Evolutionary conservation across 2,888 invertebrate species (phyloP), one percentile per base, ranked within the genome.

Genomic region (Drosophila demipolita): DNA sequence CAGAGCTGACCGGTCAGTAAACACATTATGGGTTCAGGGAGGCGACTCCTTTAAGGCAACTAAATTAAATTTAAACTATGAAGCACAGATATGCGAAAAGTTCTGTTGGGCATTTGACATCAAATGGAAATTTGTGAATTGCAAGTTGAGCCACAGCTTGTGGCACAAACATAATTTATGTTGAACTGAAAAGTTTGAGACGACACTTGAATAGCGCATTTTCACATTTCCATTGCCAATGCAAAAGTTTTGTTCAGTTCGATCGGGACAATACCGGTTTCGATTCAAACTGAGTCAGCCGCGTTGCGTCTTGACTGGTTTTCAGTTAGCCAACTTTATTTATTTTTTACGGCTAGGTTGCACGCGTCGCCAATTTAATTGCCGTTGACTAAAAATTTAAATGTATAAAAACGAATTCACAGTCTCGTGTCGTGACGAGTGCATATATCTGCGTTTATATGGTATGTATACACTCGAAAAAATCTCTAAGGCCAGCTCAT

Each of bases 351-450:
- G 74, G 83, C 71, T 87, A 84, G 88, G 71, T 64, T 85, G 80
- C 90, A 87, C 80, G 90, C 88, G 80, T 89, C 71, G 80, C 67
- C 87, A 79, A 70, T 70, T 85, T 89, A 85, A 85, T 85, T 85
- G 86, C 88, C 75, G 69, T 63, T 71, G 82, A 82, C 89, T 89
- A 75, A 79, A 86, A 81, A 85, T 82, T 62, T 66, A 77, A 86
- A 86, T 81, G 62, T 75, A 35, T 70, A 62, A 49, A 49, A 54
- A 59, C 17, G 50, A 52, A 48, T 38, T 48, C n/a, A 11, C 45
- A n/a, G 33, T 17, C 15, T 53, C 61, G 61, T 53, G 60, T 62
- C 57, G 70, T 77, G 71, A 45, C 63, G 80, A 76, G 71, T 62
- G 9, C 32, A 32, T 40, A n/a, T 48, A 40, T 29, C 20, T 42